Base-by-base conservation (phyloP, 37 sponge, comb jelly and placozoan genomes). In the Spongilla lacustris region DNA sequence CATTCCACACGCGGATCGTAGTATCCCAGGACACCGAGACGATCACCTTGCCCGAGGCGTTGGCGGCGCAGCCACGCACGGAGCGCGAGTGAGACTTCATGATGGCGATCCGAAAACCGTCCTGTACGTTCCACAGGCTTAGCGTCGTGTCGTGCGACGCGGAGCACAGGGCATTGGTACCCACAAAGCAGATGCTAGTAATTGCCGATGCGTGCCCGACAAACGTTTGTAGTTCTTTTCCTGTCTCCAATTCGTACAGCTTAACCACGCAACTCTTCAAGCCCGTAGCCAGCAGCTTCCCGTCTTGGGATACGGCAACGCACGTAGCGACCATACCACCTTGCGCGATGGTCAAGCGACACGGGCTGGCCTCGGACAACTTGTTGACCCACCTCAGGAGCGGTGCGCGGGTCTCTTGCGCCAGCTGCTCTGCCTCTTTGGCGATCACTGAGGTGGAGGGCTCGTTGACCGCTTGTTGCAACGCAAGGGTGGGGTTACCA, bases 391-490 rank as follows among this genome's bases (percentile, higher is more conserved):
- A 93, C 25, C 74, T 34, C 29, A 93, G 71, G 31, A 92, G 25
- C 17, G 98, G 85, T 4, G 84, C 66, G 19, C 87, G 79, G 36
- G 68, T 74, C 6, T 75, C 70, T 23, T 50, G 35, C 6, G 90
- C 49, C 19, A 86, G n/a, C 23, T 73, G 27, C 36, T 38, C 30
- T 31, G 89, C 96, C 9, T 71, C 75, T 33, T 83, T 50, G 33
- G 92, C 66, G 6, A 93, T 69, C 0, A 79, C 0, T 22, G 96
- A 89, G 11, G 77, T 23, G 22, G 68, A 50, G 4, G 98, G 92
- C 70, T 93, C 94, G 78, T 97, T 97, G 70, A 97, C 23, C 21
- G 98, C 96, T 76, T 97, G 98, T 73, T 97, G 98, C 28, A 93
- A 77, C 17, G 94, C 78, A 38, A 97, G 90, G 17, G 94, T 46